These are phyloP conservation scores for Telmatochromis sp. DNA, from an alignment of 2,113 vertebrate genomes.

Conservation along the genomic window DNA sequence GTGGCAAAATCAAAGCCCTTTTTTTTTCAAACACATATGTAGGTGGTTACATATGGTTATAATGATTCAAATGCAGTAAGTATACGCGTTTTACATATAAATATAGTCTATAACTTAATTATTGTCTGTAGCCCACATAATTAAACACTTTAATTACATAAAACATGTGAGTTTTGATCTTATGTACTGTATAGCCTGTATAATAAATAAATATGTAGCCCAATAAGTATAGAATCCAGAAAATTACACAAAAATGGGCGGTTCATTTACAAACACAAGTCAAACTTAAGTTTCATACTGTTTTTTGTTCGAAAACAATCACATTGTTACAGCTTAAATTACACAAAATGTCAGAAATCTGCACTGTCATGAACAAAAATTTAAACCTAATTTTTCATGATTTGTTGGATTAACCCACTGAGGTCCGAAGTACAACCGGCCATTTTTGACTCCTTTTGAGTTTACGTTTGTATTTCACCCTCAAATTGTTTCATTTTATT, in stretches of 20 bases:
- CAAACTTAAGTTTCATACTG: background rate
- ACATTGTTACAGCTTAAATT: background rate
- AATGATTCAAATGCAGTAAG: background rate
- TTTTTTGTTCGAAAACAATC: accelerated
- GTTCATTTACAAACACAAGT: background rate
- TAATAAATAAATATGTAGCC: background rate
- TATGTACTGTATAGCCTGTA: background rate
- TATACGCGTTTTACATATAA: accelerated
- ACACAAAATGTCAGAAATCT: background rate
- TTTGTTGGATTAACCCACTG: accelerated
- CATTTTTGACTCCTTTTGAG: background rate
- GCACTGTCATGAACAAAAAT: accelerated
- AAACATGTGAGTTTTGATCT: accelerated
- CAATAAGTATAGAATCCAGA: accelerated
- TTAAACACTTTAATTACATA: background rate
- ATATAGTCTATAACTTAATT: background rate
- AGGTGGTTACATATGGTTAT: background rate
- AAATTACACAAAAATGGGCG: accelerated
- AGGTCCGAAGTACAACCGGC: accelerated
- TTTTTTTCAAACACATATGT: accelerated
- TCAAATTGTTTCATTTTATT: background rate
- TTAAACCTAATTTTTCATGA: background rate
- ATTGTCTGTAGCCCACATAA: background rate
- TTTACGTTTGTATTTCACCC: background rate
- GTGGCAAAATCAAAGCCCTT: background rate